Evolutionary conservation across 2,888 invertebrate species (phyloP).

Genomic region (Tenthredo amoena): DNA sequence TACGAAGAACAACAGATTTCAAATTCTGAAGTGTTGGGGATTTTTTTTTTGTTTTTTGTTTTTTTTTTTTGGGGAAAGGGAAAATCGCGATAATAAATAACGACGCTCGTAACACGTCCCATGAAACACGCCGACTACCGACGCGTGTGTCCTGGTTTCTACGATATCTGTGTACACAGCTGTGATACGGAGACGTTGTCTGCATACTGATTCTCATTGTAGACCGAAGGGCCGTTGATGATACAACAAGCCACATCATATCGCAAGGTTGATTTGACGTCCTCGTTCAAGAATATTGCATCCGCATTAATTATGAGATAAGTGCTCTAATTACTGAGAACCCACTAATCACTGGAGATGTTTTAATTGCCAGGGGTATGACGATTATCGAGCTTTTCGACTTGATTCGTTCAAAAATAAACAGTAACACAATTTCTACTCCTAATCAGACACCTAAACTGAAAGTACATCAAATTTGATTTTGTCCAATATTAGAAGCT

Average conservation of each 20-base stretch:
- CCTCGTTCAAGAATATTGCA: slow-evolving; percentile 4
- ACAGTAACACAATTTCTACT: neutral
- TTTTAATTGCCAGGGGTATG: neutral
- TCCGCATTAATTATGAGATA: neutral
- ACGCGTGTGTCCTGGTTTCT: neutral
- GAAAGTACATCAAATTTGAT: neutral
- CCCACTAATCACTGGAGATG: neutral
- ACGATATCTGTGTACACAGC: neutral
- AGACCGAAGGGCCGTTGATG: slow-evolving; percentile 3
- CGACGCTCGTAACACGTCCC: neutral
- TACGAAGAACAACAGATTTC: neutral
- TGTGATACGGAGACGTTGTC: neutral
- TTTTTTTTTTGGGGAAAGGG: neutral
- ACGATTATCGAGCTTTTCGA: neutral
- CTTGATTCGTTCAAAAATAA: neutral
- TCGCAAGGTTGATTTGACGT: slow-evolving; percentile 20
- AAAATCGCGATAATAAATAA: neutral
- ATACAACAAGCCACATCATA: slow-evolving; percentile 20
- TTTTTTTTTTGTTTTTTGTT: neutral
- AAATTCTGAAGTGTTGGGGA: neutral
- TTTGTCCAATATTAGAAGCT: neutral
- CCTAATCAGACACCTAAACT: neutral
- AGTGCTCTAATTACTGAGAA: neutral
- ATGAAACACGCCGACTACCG: neutral
- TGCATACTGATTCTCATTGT: slow-evolving; percentile 32